Base-by-base conservation (phyloP, 2,888 invertebrate genomes). In the Melinaea menophilus region DNA sequence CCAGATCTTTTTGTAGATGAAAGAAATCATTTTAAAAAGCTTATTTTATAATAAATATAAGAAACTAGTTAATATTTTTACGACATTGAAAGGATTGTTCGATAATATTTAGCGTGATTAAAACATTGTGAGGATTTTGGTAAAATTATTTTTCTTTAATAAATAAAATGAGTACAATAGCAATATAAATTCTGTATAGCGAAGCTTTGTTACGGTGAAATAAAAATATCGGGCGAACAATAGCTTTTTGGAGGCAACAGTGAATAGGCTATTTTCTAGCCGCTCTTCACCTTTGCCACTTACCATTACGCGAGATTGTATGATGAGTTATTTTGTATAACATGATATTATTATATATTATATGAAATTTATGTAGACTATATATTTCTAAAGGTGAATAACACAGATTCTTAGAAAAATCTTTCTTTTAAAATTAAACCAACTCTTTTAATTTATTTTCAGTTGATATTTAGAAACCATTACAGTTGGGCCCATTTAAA, bases 221-320 rank as follows among this genome's bases (percentile, higher is more conserved):
- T 67, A 59, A 56, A 63, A 63, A 61, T 66, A 63, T 63, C 56
- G 47, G 35, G 46, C 48, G 62, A 64, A 64, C 62, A 64, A 68
- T 64, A 56, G 59, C 60, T 68, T 64, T 62, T 65, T 54, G 59
- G 47, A 60, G 61, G 57, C 48, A 59, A 55, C 22, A 56, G 59
- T 61, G 65, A 63, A 61, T 58, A 64, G 67, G 59, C 58, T 62
- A 65, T 68, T 68, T 65, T 68, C 63, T 64, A 65, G 58, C 57
- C 59, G 41, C 62, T 56, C 61, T 68, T 65, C 57, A 68, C 65
- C 57, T 68, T 65, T 51, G 60, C 56, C 45, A 56, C 60, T 60
- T 41, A 35, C 58, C 48, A 64, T 60, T 58, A 59, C 48, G 35
- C 11, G 61, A 62, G 58, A 65, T 62, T 55, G 56, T 55, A 51